These are phyloP conservation scores for Phortica variegata DNA, from an alignment of 1,140 invertebrate species.

Conservation along the genomic window DNA sequence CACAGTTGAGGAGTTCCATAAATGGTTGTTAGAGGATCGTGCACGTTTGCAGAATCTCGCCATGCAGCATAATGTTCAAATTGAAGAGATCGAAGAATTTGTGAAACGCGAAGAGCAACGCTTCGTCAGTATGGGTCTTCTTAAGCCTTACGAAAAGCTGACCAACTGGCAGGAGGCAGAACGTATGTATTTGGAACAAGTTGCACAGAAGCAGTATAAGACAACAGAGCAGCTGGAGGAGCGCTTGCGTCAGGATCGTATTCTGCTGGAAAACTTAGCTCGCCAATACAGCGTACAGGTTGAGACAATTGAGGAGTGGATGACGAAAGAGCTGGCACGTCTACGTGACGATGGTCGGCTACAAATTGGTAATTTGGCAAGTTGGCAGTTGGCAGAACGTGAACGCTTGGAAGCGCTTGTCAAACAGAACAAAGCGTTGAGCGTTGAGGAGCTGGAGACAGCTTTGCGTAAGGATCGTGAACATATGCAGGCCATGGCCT, in stretches of 20 bases:
- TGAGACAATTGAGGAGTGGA: constrained; percentile 49
- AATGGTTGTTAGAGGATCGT: constrained; percentile 48
- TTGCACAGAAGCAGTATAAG: constrained; percentile 48
- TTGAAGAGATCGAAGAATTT: constrained; percentile 51
- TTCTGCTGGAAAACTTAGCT: constrained; percentile 39
- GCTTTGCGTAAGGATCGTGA: constrained; percentile 46
- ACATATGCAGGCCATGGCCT: constrained; percentile 53
- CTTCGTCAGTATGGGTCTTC: constrained; percentile 44
- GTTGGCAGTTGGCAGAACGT: constrained; percentile 47
- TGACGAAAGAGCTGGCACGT: constrained; percentile 48
- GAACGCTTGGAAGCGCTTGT: constrained; percentile 42
- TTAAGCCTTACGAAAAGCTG: constrained; percentile 49
- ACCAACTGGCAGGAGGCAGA: constrained; percentile 54
- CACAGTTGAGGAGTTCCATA: constrained; percentile 52
- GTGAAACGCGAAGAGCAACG: constrained; percentile 52
- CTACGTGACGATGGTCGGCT: constrained; percentile 50
- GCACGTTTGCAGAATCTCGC: constrained; percentile 38
- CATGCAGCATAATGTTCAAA: constrained; percentile 52
- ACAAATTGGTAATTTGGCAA: constrained; percentile 48
- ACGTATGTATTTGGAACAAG: constrained; percentile 40
- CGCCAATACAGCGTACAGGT: constrained; percentile 48
- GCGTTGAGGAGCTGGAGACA: constrained; percentile 37
- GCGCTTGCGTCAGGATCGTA: constrained; percentile 42
- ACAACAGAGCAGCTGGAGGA: constrained; percentile 50
- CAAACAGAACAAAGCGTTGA: constrained; percentile 46